A percentile compares a stretch with the other conserved stretches of the same genome.
Evolutionary conservation across 2,888 invertebrate species (phyloP).

Genomic region (Anoncus sp.): DNA sequence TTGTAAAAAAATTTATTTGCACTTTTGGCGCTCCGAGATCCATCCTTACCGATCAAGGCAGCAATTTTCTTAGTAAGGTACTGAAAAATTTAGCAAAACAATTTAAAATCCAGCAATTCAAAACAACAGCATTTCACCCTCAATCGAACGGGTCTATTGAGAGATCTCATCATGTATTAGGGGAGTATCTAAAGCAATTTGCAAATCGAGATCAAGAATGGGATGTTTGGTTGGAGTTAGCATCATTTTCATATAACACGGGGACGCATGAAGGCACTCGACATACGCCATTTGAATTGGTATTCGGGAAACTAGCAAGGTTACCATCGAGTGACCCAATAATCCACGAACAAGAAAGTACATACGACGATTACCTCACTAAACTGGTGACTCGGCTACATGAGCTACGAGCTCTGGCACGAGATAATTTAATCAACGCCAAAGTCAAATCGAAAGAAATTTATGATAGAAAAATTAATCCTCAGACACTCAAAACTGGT

Average conservation of each 20-base stretch:
- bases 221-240: slow-evolving; percentile 26
- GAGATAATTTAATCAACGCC: slow-evolving; percentile 39
- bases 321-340: slow-evolving; percentile 14
- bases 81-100: slow-evolving; percentile 3
- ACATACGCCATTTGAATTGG: slow-evolving; percentile 8
- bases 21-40: slow-evolving; percentile 37
- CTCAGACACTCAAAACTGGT: slow-evolving; percentile 17
- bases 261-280: slow-evolving; percentile 53
- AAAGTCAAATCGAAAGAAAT: slow-evolving; percentile 48
- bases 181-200: slow-evolving; percentile 29
- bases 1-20: slow-evolving; percentile 14
- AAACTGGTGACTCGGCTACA: slow-evolving; percentile 31
- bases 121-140: slow-evolving; percentile 17
- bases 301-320: slow-evolving; percentile 11
- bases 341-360: not conserved
- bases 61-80: slow-evolving; percentile 34
- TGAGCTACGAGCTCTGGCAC: slow-evolving; percentile 27
- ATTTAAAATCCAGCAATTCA: slow-evolving; percentile 8
- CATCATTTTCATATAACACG: slow-evolving; percentile 55
- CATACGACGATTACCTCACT: slow-evolving; percentile 53
- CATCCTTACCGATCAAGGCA: slow-evolving; percentile 37
- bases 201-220: slow-evolving; percentile 17
- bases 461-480: slow-evolving; percentile 46
- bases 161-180: slow-evolving; percentile 23
- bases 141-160: slow-evolving; percentile 31